Evolutionary conservation across 2,888 invertebrate genomes (phyloP).

Genomic region (Hyles lineata): DNA sequence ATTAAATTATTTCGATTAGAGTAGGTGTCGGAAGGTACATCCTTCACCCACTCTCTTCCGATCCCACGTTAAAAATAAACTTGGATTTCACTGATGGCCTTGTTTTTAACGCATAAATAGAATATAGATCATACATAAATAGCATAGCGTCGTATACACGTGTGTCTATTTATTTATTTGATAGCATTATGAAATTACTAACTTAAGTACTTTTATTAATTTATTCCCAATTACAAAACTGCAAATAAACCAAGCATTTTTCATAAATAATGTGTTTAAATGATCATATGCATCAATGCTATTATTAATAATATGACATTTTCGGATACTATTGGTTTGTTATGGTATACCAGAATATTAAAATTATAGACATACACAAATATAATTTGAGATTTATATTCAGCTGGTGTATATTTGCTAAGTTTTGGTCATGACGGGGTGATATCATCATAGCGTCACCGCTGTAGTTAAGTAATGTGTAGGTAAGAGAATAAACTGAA

Average conservation of each 20-base stretch:
- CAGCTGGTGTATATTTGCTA: constrained; percentile 3
- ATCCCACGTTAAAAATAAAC: constrained; percentile 3
- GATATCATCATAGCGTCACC: constrained; percentile 6
- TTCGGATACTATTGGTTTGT: too few species aligned
- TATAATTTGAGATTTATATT: background rate
- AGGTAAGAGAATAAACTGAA: constrained; percentile 8
- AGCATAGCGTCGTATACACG: background rate
- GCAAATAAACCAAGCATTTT: too few species aligned
- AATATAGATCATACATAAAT: background rate
- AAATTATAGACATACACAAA: too few species aligned
- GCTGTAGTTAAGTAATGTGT: background rate
- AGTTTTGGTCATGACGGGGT: background rate
- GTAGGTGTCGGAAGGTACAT: background rate
- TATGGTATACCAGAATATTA: too few species aligned
- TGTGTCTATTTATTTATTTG: background rate
- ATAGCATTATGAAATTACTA: too few species aligned
- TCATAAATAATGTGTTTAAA: too few species aligned
- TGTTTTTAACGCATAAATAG: background rate
- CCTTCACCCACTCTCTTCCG: constrained; percentile 1
- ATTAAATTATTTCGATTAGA: background rate
- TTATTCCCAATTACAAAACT: too few species aligned
- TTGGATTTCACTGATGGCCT: background rate
- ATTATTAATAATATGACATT: too few species aligned
- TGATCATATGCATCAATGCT: too few species aligned
- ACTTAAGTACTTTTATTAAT: too few species aligned